Conservation (phyloP, 2,113 vertebrate genomes). For the Microcebus griseorufus region DNA sequence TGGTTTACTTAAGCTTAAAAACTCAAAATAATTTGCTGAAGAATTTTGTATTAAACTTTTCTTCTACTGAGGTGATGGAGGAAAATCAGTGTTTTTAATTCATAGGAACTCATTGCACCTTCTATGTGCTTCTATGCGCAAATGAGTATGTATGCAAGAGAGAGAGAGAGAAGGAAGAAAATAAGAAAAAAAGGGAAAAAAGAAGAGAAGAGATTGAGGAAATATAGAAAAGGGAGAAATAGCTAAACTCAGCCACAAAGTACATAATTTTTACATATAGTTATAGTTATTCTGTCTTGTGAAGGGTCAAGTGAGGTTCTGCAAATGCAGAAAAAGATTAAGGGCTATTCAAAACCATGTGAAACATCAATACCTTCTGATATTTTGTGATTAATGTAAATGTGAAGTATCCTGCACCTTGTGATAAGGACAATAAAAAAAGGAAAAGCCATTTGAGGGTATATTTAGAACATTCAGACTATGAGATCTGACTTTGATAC, state of each 20-base stretch:
- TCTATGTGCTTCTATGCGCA: not conserved
- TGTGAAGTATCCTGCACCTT: constrained; percentile 25
- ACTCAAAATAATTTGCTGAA: not conserved
- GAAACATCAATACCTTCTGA: constrained; percentile 28
- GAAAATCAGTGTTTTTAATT: not conserved
- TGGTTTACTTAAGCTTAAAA: not conserved
- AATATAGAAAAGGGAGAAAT: not conserved
- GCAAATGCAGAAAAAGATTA: not conserved
- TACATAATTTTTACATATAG: not conserved
- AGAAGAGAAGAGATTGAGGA: not conserved
- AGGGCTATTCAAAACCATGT: not conserved
- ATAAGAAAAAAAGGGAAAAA: not conserved
- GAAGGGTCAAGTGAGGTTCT: not conserved
- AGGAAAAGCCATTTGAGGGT: not conserved
- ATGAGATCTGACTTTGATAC: not conserved
- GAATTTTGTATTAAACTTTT: not conserved
- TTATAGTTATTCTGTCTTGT: not conserved
- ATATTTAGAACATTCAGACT: not conserved
- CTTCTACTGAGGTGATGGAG: not conserved
- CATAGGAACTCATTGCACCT: not conserved
- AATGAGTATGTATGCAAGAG: not conserved
- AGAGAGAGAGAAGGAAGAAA: no score
- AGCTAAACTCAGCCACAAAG: not conserved
- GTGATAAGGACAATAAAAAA: constrained; percentile 59
- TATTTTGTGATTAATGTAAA: constrained; percentile 35